Conservation (phyloP, 2,888 invertebrate species). For the Drosophila buzzatii region DNA sequence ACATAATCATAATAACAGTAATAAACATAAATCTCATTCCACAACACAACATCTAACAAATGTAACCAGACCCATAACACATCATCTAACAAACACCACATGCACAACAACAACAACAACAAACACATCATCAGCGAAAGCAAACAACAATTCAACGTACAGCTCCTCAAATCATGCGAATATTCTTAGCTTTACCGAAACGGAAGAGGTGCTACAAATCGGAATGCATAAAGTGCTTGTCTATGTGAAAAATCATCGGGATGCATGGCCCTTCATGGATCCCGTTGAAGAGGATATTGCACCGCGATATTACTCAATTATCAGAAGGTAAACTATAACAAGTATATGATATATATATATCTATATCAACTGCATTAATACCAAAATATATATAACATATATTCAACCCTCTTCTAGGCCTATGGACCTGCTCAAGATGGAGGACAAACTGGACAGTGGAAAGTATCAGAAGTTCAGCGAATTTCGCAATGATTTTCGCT, state of each 20-base stretch:
- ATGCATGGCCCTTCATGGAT: conserved; percentile 97
- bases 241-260: conserved; percentile 93
- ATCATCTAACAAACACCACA: conserved; percentile 69
- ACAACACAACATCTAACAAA: conserved; percentile 57
- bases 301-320: conserved; percentile 92
- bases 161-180: conserved; percentile 83
- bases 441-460: conserved; percentile 93
- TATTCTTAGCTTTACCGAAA: conserved; percentile 90
- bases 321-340: conserved; percentile 85
- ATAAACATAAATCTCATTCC: conserved; percentile 68
- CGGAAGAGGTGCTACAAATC: conserved; percentile 93
- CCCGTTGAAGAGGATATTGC: conserved; percentile 97
- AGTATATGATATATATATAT: background rate
- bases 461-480: conserved; percentile 92
- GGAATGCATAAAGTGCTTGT: conserved; percentile 97
- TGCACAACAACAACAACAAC: conserved; percentile 27
- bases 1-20: conserved; percentile 54
- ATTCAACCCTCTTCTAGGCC: conserved; percentile 86
- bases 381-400: background rate
- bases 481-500: conserved; percentile 94
- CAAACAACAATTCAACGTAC: conserved; percentile 78
- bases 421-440: conserved; percentile 95
- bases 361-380: background rate
- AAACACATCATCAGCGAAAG: conserved; percentile 52
- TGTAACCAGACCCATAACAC: conserved; percentile 52